Conservation (phyloP, 2,797 vertebrate species). For the Argyrosomus regius region DNA sequence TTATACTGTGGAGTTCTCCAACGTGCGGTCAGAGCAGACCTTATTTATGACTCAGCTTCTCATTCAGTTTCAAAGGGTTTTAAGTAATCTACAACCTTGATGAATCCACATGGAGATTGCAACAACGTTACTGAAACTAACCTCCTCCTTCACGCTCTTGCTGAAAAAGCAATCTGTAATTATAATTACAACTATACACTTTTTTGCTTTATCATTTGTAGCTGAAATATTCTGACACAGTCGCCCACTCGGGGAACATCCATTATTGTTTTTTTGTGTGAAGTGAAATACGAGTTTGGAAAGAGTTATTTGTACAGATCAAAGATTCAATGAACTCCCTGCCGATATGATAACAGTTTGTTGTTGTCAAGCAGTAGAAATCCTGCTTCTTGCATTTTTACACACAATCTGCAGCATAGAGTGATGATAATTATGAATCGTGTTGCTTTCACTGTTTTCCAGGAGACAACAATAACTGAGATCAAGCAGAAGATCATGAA, state of each 20-base stretch:
- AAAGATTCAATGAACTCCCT: conserved; percentile 3
- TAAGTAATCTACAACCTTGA: conserved; percentile 6
- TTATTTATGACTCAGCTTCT: conserved; percentile 23
- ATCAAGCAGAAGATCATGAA: conserved; percentile 99
- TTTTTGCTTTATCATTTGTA: neutral
- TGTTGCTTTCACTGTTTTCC: conserved; percentile 48
- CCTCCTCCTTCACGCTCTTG: neutral
- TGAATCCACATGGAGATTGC: conserved; percentile 11
- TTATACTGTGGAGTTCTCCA: neutral
- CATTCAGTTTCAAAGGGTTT: conserved; percentile 32
- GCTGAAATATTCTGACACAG: conserved; percentile 7
- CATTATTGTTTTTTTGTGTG: neutral
- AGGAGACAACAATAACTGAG: conserved; percentile 99
- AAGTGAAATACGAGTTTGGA: conserved; percentile 5
- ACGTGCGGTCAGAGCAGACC: neutral
- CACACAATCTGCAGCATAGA: neutral
- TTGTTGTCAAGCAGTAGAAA: neutral
- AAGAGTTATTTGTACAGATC: conserved; percentile 23
- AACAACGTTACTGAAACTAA: conserved; percentile 19
- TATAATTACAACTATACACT: neutral
- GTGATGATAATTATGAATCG: neutral
- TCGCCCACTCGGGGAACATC: neutral
- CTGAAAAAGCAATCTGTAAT: conserved; percentile 11
- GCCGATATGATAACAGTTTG: neutral
- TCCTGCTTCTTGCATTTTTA: conserved; percentile 11